Evolutionary conservation across 2,888 invertebrate genomes (phyloP), one percentile per base, ranked within the genome.

Genomic region (Sabatieria punctata): DNA sequence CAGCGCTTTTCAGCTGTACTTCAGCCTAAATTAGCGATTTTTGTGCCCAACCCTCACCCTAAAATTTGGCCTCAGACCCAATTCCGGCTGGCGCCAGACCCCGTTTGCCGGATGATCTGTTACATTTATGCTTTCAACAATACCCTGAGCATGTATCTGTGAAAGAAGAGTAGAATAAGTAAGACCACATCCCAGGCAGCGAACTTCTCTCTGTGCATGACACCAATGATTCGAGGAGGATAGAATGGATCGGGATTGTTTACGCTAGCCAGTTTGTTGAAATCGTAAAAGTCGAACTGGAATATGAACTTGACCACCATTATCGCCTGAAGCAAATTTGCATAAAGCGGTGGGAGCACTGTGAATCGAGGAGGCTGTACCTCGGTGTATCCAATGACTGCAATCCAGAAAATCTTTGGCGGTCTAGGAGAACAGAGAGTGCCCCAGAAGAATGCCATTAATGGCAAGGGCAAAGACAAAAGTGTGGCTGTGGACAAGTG

Each of bases 401-500:
- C 85, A 52, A 97, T 82, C 97, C 97, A 99, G 69, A 95, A 97
- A 0, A 84, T 85, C 71, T 95, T 97, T 1, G 88, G 82, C 0
- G 97, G 95, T 45, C 95, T 74, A 0, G 97, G 95, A 60, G 93
- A 80, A 1, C 86, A 85, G 15, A 97, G 71, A 2, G 91, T 86
- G 23, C 95, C 97, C 97, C 97, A 97, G 43, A 91, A 74, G 68
- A 97, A 89, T 21, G 88, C 86, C 85, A 91, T 84, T 41, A 95
- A 70, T 0, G 97, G 93, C 51, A 95, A 70, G 0, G 91, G 88
- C 45, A 95, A 75, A 0, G 93, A 88, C 25, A 97, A 72, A 46
- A 97, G 75, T 37, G 88, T 88, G 2, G 88, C 88, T 26, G 85
- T 84, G 66, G 82, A 79, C 50, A 93, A 83, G 74, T 86, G 91